phyloP scores from a whole-genome alignment of 2,888 invertebrate genomes.

The Petrophora chlorosata region DNA sequence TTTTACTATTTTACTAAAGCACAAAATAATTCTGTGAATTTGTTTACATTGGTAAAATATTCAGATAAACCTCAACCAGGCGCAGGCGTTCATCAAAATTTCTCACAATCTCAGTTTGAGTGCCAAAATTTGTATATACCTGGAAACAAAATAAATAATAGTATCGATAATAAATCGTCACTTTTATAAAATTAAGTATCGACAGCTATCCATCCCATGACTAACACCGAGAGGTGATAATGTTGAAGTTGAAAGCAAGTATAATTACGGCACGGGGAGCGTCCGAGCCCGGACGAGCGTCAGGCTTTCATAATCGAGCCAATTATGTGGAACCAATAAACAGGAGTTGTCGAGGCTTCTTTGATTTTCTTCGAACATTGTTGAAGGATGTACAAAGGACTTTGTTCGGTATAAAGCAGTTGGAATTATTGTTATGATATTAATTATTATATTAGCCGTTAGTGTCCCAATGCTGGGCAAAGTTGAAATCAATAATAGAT shows the following conservation, averaged over 20 bases:
- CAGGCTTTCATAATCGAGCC: slow-evolving; percentile 60
- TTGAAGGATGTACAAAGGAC: neutral
- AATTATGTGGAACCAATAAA: slow-evolving; percentile 76
- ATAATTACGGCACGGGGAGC: slow-evolving; percentile 61
- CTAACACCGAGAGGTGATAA: slow-evolving; percentile 60
- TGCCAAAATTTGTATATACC: too few species aligned
- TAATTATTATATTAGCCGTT: too few species aligned
- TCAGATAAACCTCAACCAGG: too few species aligned
- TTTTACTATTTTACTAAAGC: too few species aligned
- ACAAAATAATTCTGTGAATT: too few species aligned
- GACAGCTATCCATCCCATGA: slow-evolving; percentile 37
- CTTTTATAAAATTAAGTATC: slow-evolving; percentile 8
- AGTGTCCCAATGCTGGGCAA: too few species aligned
- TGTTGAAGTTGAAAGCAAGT: slow-evolving; percentile 67
- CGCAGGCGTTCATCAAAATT: too few species aligned
- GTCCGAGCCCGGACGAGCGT: slow-evolving; percentile 33
- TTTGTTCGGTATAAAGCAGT: neutral
- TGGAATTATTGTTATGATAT: too few species aligned
- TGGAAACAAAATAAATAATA: neutral
- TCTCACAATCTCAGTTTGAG: too few species aligned
- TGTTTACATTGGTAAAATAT: too few species aligned
- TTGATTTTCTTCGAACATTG: slow-evolving; percentile 34
- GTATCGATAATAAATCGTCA: neutral
- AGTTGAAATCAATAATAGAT: too few species aligned
- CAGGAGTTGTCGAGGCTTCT: slow-evolving; percentile 48